Evolutionary conservation across 2,888 invertebrate species (phyloP).

Genomic region (Melinaea menophilus): DNA sequence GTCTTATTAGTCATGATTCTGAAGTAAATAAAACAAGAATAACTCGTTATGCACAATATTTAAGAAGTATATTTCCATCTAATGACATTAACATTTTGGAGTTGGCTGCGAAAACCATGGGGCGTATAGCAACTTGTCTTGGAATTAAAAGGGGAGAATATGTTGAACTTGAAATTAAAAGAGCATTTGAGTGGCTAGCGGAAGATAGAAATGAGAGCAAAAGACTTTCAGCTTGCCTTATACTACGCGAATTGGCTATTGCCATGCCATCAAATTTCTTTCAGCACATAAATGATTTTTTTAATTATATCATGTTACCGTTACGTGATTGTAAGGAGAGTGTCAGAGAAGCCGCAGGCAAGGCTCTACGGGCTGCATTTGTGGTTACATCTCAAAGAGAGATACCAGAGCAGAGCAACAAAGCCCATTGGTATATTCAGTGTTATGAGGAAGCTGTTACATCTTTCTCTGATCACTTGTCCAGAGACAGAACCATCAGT

Average conservation of each 20-base stretch:
- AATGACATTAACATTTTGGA: constrained; percentile 94
- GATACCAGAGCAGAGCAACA: constrained; percentile 91
- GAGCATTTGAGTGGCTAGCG: constrained; percentile 95
- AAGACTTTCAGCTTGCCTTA: constrained; percentile 93
- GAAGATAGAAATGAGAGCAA: constrained; percentile 94
- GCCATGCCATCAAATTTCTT: constrained; percentile 99
- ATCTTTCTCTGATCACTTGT: constrained; percentile 82
- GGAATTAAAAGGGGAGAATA: constrained; percentile 97
- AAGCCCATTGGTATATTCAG: constrained; percentile 93
- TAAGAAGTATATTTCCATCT: constrained; percentile 92
- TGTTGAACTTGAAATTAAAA: constrained; percentile 96
- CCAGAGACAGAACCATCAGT: constrained; percentile 81
- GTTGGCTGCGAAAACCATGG: constrained; percentile 95
- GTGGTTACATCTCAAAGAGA: constrained; percentile 97
- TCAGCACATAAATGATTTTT: constrained; percentile 93
- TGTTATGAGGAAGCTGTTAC: constrained; percentile 93
- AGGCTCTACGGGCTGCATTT: constrained; percentile 94
- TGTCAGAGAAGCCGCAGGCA: constrained; percentile 94
- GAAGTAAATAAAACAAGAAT: constrained; percentile 93
- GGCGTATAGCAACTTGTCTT: constrained; percentile 90
- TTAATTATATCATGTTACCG: constrained; percentile 94
- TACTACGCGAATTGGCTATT: constrained; percentile 94
- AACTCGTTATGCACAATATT: constrained; percentile 93
- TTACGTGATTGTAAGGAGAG: constrained; percentile 93
- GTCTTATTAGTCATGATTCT: constrained; percentile 93